Percentiles rank a stretch among this genome's conserved stretches.
These are phyloP conservation scores for Vespertilio murinus DNA, from an alignment of 2,797 vertebrate species.

Conservation along the genomic window DNA sequence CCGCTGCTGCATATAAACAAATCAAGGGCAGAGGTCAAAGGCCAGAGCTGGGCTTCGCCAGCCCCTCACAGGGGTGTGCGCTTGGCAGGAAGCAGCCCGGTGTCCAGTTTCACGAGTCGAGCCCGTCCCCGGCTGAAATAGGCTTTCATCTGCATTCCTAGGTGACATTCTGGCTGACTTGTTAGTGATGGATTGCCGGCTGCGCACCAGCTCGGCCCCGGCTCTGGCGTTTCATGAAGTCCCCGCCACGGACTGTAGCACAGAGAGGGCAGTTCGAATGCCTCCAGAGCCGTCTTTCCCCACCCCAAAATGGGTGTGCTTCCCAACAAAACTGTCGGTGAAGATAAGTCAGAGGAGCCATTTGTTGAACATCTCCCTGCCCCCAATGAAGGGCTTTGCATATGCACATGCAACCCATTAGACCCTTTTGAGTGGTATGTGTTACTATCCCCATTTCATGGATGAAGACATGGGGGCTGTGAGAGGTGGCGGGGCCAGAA, in stretches of 20 bases:
- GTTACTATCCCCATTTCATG: neutral
- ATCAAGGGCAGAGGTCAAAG: constrained; percentile 83
- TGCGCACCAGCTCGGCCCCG: neutral
- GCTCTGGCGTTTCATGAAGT: neutral
- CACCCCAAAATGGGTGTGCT: neutral
- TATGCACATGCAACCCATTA: neutral
- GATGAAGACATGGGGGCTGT: neutral
- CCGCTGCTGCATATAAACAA: constrained; percentile 79
- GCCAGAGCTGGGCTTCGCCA: constrained; percentile 77
- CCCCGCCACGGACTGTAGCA: neutral
- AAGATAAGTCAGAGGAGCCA: neutral
- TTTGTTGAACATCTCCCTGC: neutral
- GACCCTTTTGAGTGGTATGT: neutral
- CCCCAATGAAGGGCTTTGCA: neutral
- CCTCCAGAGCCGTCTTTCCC: neutral
- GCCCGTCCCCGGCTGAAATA: neutral
- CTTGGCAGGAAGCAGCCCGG: constrained; percentile 70
- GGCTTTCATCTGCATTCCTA: neutral
- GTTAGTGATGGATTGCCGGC: neutral
- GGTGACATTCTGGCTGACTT: constrained; percentile 6
- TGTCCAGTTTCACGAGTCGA: constrained; percentile 71
- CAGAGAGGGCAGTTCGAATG: neutral
- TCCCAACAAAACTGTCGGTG: neutral
- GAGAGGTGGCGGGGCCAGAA: neutral
- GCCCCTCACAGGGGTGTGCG: constrained; percentile 72